Conservation (phyloP, 2,113 vertebrate species). For the Dipodomys ordii region DNA sequence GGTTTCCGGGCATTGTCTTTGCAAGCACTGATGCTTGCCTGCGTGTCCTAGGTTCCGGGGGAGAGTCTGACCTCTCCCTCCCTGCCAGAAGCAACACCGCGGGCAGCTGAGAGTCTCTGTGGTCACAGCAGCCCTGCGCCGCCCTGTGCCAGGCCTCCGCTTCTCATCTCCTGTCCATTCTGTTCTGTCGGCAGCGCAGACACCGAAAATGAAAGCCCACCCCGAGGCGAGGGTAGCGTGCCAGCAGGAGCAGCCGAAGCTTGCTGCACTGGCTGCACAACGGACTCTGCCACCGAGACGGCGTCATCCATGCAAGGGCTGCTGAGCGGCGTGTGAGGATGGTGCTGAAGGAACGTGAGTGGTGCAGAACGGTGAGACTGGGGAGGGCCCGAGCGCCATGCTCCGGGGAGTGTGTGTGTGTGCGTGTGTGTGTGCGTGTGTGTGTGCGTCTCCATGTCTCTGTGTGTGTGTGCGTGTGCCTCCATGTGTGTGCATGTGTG, state of each 20-base stretch:
- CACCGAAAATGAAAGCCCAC: slow-evolving; percentile 27
- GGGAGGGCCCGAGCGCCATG: no score
- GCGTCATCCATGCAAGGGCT: neutral
- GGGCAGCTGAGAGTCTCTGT: neutral
- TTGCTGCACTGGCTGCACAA: neutral
- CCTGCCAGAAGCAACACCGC: neutral
- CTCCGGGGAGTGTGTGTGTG: neutral
- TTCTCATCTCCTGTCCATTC: neutral
- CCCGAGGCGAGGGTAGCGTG: neutral
- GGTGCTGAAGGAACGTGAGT: neutral
- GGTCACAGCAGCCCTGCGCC: neutral
- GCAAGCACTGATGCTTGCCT: neutral
- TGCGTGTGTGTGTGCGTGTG: no score
- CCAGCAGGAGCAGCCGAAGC: neutral
- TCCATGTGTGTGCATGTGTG: neutral
- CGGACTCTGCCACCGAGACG: neutral
- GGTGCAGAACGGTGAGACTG: neutral
- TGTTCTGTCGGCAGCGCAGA: neutral
- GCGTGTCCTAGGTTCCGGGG: neutral
- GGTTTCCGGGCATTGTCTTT: neutral
- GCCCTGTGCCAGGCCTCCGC: neutral
- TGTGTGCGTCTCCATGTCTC: no score
- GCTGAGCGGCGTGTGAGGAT: neutral
- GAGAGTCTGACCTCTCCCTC: neutral
- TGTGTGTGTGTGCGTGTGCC: neutral